These are phyloP conservation scores for Oryzias javanicus DNA, from an alignment of 2,113 vertebrate genomes.

Conservation along the genomic window DNA sequence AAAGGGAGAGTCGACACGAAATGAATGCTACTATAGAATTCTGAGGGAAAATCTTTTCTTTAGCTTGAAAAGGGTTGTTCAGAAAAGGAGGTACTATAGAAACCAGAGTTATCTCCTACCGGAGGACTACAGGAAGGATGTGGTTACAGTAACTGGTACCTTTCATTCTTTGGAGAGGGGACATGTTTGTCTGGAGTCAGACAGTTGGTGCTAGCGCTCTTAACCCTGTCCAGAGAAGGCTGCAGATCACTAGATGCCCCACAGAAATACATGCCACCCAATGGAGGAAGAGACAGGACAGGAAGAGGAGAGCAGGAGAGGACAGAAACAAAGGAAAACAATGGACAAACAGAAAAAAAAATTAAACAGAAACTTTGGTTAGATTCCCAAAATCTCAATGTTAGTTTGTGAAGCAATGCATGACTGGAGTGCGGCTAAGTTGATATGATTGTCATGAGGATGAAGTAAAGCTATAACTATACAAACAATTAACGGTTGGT, in stretches of 20 bases:
- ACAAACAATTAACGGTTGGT: not conserved
- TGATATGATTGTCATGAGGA: slow-evolving; percentile 29
- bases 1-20: slow-evolving; percentile 1
- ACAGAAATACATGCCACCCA: slow-evolving; percentile 86
- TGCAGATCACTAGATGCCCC: slow-evolving; percentile 93
- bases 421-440: slow-evolving; percentile 16
- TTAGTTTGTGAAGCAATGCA: slow-evolving; percentile 24
- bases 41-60: not conserved
- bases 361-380: slow-evolving; percentile 68
- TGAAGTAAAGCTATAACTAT: slow-evolving; percentile 1
- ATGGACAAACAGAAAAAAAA: slow-evolving; percentile 84
- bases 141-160: slow-evolving; percentile 90
- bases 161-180: slow-evolving; percentile 97
- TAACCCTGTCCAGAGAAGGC: slow-evolving; percentile 98
- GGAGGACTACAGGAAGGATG: slow-evolving; percentile 37
- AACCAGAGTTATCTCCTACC: slow-evolving; percentile 18
- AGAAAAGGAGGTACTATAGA: slow-evolving; percentile 33
- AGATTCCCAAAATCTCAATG: slow-evolving; percentile 45
- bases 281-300: slow-evolving; percentile 61
- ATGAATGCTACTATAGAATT: not conserved
- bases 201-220: slow-evolving; percentile 99
- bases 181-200: slow-evolving; percentile 97
- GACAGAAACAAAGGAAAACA: slow-evolving; percentile 72
- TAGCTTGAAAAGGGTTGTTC: slow-evolving; percentile 13
- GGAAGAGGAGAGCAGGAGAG: slow-evolving; percentile 47